Evolutionary conservation across 2,888 invertebrate genomes (phyloP), one percentile per base, ranked within the genome.

Genomic region (Eristalis arbustorum): DNA sequence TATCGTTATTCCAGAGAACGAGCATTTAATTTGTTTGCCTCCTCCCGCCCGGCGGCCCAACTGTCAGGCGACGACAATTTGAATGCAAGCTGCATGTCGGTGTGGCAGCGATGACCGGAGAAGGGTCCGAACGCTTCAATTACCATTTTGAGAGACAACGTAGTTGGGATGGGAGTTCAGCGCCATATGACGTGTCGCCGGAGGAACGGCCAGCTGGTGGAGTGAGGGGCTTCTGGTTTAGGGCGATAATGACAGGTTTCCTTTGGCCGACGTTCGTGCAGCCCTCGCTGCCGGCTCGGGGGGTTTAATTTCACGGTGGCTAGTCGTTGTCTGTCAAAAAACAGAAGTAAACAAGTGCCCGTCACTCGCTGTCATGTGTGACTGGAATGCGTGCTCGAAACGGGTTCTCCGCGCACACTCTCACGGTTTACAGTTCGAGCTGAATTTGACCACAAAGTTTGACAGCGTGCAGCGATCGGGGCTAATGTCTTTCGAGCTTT

Each of bases 11-110:
- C 71, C 71, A 76, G 56, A 37, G 71, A 66, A 71, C 40, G 77
- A 31, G 49, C 75, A 81, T 81, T 67, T 62, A 67, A 69, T 82
- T 31, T 37, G 57, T 42, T n/a, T 37, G 57, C 34, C 57, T 28
- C 14, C 11, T 3, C 31, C 18, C 31, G n/a, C 22, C 10, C 11
- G 13, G 25, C 11, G 13, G 25, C 3, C 22, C 22, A 13, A 59
- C 49, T 49, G 49, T 49, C 18, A 6, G 18, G 18, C 42, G 59
- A 64, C 31, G 69, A 62, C 66, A 76, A 62, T 72, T 56, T 25
- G 63, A 78, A 78, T 78, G 78, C 83, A 84, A 74, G 69, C 74
- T 69, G 79, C 74, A 78, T 79, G 84, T 66, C 74, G 23, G 25
- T 18, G 34, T 49, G 8, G 18, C 18, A 49, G 18, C 49, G 49